These are phyloP conservation scores for Centropus bengalensis DNA, from an alignment of 2,113 vertebrate species.

Conservation along the genomic window DNA sequence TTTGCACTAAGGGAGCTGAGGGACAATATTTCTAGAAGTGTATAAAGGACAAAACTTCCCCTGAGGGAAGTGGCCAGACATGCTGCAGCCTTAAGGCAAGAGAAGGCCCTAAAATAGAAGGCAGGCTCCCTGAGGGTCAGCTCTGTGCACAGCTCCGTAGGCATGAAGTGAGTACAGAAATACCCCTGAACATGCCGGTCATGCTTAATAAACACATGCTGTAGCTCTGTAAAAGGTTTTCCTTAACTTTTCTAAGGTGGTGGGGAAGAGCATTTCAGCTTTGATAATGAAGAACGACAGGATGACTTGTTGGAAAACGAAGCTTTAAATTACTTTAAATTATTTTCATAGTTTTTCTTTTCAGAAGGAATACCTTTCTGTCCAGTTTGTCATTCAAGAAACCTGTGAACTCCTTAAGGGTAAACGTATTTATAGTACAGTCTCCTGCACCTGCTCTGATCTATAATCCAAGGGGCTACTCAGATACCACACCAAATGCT, in stretches of 20 bases:
- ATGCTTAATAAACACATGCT: not conserved
- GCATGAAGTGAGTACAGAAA: not conserved
- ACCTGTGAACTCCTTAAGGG: constrained; percentile 72
- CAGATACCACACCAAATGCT: constrained; percentile 75
- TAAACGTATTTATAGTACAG: constrained; percentile 85
- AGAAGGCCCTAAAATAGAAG: constrained; percentile 20
- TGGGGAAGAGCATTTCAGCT: not conserved
- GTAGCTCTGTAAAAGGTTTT: not conserved
- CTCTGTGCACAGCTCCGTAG: not conserved
- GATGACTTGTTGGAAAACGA: not conserved
- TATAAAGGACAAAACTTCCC: not conserved
- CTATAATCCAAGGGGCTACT: constrained; percentile 81
- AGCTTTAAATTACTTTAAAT: not conserved
- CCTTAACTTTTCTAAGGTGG: not conserved
- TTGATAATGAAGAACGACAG: not conserved
- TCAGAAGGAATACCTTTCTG: not conserved
- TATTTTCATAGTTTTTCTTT: not conserved
- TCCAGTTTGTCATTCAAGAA: constrained; percentile 17
- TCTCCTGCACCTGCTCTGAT: constrained; percentile 87
- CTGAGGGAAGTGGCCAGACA: not conserved
- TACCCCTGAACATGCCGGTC: constrained; percentile 22
- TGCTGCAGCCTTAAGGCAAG: not conserved
- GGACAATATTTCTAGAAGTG: not conserved
- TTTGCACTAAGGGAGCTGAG: not conserved
- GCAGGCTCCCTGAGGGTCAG: not conserved